Percentiles rank a stretch among this genome's conserved stretches.
Evolutionary conservation across 2,113 vertebrate species (phyloP).

Genomic region (Tautogolabrus adspersus): DNA sequence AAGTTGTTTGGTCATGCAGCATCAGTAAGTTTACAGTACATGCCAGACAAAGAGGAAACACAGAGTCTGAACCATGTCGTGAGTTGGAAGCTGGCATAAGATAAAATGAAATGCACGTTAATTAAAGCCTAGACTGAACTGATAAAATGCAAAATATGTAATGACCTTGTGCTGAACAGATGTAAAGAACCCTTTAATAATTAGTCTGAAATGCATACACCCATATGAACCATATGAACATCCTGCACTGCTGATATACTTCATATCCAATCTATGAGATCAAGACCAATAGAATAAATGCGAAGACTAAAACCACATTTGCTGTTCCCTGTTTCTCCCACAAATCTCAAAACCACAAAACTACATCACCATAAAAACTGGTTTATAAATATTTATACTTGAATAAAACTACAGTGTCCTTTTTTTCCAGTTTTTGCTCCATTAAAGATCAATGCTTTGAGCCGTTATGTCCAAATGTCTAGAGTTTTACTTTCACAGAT

Average conservation of each 20-base stretch:
- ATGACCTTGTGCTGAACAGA: constrained; percentile 37
- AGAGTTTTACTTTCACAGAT: not conserved
- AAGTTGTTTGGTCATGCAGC: constrained; percentile 23
- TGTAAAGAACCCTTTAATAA: constrained; percentile 52
- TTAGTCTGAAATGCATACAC: constrained; percentile 40
- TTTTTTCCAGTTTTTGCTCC: constrained; percentile 35
- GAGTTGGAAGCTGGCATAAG: constrained; percentile 58
- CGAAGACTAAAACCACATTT: constrained; percentile 53
- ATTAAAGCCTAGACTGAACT: constrained; percentile 55
- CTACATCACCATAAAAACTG: constrained; percentile 70
- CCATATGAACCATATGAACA: constrained; percentile 20
- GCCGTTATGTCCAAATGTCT: constrained; percentile 18
- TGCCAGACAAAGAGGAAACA: constrained; percentile 35
- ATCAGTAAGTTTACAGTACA: constrained; percentile 28
- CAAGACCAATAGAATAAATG: constrained; percentile 66
- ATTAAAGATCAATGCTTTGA: constrained; percentile 31
- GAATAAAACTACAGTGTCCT: constrained; percentile 54
- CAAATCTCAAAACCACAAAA: constrained; percentile 54
- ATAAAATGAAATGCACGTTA: constrained; percentile 59
- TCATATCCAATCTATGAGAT: constrained; percentile 59
- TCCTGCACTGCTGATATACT: constrained; percentile 46
- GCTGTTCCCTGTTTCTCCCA: constrained; percentile 40
- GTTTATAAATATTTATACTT: constrained; percentile 16
- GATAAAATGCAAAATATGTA: constrained; percentile 49
- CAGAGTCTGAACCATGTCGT: constrained; percentile 49